Conservation (phyloP, 2,797 vertebrate genomes). For the Dipus sagitta region DNA sequence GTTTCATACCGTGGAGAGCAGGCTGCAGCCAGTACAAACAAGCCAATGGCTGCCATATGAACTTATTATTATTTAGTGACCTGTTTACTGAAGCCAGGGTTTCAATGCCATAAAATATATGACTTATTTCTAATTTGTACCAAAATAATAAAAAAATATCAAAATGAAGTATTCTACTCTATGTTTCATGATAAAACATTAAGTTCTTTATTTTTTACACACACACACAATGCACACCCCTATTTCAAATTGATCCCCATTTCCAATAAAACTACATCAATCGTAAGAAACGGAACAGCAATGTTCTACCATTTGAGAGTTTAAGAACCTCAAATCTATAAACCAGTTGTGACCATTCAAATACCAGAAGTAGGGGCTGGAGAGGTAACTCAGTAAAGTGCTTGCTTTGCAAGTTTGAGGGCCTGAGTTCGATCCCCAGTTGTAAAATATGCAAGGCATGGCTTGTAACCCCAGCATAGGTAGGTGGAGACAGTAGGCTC, state of each 20-base stretch:
- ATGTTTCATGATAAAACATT: slow-evolving; percentile 57
- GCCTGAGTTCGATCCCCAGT: no score
- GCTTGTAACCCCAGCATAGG: no score
- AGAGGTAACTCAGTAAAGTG: no score
- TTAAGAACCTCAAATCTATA: slow-evolving; percentile 14
- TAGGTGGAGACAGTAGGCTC: no score
- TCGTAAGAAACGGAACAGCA: slow-evolving; percentile 19
- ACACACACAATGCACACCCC: not conserved
- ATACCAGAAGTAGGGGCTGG: not conserved
- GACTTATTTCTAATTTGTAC: slow-evolving; percentile 48
- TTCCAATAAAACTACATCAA: slow-evolving; percentile 34
- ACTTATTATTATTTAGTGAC: slow-evolving; percentile 59
- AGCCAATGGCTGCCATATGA: slow-evolving; percentile 65
- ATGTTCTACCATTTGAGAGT: slow-evolving; percentile 22
- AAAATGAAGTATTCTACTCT: slow-evolving; percentile 20
- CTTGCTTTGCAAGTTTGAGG: no score
- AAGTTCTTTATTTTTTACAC: slow-evolving; percentile 36
- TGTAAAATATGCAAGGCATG: no score
- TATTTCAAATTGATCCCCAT: slow-evolving; percentile 20
- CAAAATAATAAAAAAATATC: slow-evolving; percentile 54
- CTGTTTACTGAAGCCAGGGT: slow-evolving; percentile 54
- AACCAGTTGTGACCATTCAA: slow-evolving; percentile 48
- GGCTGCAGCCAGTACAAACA: not conserved
- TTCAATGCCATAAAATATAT: slow-evolving; percentile 48
- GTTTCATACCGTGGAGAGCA: slow-evolving; percentile 26